Base-by-base conservation (phyloP, 2,888 invertebrate species). In the Drosophila diplacantha region DNA sequence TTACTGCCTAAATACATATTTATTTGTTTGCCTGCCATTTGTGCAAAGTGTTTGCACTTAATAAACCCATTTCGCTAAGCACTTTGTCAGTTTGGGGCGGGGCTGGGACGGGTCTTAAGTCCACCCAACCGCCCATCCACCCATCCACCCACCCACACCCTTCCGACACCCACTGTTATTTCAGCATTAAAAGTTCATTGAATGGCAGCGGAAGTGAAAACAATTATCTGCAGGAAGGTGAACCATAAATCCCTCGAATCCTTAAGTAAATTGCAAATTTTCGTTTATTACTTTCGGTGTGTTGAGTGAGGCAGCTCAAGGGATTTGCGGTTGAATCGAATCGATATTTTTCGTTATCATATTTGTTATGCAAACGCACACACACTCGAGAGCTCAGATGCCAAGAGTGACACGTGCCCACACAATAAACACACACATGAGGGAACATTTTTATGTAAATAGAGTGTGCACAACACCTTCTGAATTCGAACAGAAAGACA, bases 191-290 rank as follows among this genome's bases (percentile, higher is more conserved):
- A 85, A 85, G 83, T 83, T 83, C 84, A 73, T 68, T 84, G 74
- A 76, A 72, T 71, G 69, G 75, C 62, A 69, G 67, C 73, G 83
- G 83, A 84, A 84, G 84, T 75, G 84, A 85, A 85, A 85, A 83
- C 83, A 83, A 83, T 85, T 83, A 83, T 85, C 85, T 81, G 74
- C 83, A 85, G 85, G 84, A 83, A 83, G 82, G 82, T 83, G 75
- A 77, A 84, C 74, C 83, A 85, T 83, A 85, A 83, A 85, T 84
- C 81, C 79, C 78, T 66, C 76, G 74, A 76, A 81, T 84, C 73
- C 81, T 71, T 73, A 83, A 81, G 81, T 83, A 83, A 81, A 83
- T 81, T 81, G 83, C 83, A 79, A 81, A 83, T 79, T 83, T 60
- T 80, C 81, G 77, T 83, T 83, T 80, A 83, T 80, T 80, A 71